Conservation (phyloP, 92 coral and sea anemone genomes). For the Diadumene lineata region DNA sequence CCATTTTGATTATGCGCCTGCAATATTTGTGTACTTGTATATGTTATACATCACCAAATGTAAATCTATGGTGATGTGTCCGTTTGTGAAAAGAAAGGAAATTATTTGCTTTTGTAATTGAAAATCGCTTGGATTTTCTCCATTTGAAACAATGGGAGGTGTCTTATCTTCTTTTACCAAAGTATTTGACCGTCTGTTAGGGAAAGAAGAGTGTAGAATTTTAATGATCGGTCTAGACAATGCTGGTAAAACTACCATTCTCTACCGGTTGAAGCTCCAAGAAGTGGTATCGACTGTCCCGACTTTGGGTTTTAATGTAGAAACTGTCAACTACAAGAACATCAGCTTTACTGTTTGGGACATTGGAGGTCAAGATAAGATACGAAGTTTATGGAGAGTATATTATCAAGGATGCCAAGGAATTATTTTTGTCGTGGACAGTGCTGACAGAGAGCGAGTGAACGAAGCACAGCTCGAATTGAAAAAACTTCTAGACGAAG, state of each 20-base stretch:
- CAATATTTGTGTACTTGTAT: conserved; percentile 2
- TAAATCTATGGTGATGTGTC: conserved; percentile 44
- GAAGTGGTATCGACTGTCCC: conserved; percentile 93
- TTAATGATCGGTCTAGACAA: conserved; percentile 96
- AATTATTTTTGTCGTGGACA: conserved; percentile 89
- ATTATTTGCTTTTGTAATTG: neutral
- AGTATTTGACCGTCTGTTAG: conserved; percentile 80
- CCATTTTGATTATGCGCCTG: conserved; percentile 49
- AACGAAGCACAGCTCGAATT: conserved; percentile 77
- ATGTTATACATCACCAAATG: conserved; percentile 32
- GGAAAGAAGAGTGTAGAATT: conserved; percentile 91
- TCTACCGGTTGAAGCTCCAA: conserved; percentile 84
- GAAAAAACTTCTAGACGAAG: conserved; percentile 76
- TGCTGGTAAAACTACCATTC: conserved; percentile 96
- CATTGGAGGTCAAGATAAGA: conserved; percentile 99
- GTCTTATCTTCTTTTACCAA: conserved; percentile 82
- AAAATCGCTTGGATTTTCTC: neutral
- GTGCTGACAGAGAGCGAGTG: conserved; percentile 87
- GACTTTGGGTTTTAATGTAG: conserved; percentile 94
- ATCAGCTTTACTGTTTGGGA: conserved; percentile 98
- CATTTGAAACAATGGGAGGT: conserved; percentile 14
- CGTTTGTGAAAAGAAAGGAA: neutral
- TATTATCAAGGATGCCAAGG: conserved; percentile 92
- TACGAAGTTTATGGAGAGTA: conserved; percentile 91
- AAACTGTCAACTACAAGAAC: conserved; percentile 90